Base-by-base conservation (phyloP, 2,888 invertebrate species). In the Andrena marginata region DNA sequence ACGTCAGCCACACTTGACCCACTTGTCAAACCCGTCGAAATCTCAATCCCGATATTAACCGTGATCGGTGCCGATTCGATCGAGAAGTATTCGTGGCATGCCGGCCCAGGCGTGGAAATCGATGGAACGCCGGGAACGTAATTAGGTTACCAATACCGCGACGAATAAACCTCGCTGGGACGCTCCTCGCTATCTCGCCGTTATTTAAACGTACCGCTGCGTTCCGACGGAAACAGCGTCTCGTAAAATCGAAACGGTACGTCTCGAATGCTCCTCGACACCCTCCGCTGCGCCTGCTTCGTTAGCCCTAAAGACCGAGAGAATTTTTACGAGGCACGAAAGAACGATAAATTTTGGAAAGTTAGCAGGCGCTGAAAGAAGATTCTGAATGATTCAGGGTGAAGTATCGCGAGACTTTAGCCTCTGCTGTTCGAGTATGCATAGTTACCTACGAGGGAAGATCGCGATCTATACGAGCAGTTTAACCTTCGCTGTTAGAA, bases 1-100 rank as follows among this genome's bases (percentile, higher is more conserved):
- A 60, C 74, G 77, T 68, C 76, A 67, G 84, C 71, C 76, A 86
- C 85, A 89, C 90, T 89, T 88, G 90, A 91, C 90, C 90, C 86
- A 89, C 81, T 86, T 89, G 84, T 86, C 85, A 54, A 76, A 16
- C 29, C 63, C 48, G 73, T 79, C 82, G 80, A 84, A 83, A 86
- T 85, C 85, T 82, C 81, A 87, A 85, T 85, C 83, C 65, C 76
- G 59, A 78, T 80, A 81, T 85, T 70, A 80, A 69, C 80, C 74
- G 65, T n/a, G 73, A 78, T 79, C 73, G 54, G 54, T 26, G 48
- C 5, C 67, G 62, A 74, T 76, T 60, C n/a, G 76, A 76, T 76
- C 51, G 29, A 76, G 68, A 80, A 82, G 64, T 77, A 73, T 77
- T 73, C 74, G 33, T n/a, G 82, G 76, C 63, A 82, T 70, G 71